Percentiles rank a stretch among this genome's conserved stretches.
Evolutionary conservation across 2,113 vertebrate species (phyloP).

Genomic region (Urocitellus parryii): DNA sequence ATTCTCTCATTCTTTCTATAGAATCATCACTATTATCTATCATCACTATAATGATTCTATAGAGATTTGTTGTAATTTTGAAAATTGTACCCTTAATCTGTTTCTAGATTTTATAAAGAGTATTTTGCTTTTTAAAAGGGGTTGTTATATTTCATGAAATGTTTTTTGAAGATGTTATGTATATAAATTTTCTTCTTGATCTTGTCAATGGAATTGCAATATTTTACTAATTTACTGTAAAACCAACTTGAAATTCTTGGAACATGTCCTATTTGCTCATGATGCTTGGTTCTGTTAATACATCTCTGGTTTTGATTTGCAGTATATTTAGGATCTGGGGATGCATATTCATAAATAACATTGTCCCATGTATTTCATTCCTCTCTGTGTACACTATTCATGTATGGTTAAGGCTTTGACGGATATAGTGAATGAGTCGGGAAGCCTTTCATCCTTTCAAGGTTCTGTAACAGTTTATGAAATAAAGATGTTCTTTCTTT

Average conservation of each 20-base stretch:
- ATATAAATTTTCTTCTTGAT: not conserved
- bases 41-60: not conserved
- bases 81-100: not conserved
- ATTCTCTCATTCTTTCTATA: not conserved
- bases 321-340: not conserved
- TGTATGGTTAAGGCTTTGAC: not conserved
- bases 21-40: no score
- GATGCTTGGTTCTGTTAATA: not conserved
- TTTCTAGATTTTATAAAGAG: no score
- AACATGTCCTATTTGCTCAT: not conserved
- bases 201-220: not conserved
- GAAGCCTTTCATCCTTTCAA: not conserved
- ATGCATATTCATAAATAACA: not conserved
- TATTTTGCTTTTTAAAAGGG: no score
- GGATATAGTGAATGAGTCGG: not conserved
- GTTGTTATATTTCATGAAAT: not conserved
- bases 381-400: not conserved
- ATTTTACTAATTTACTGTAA: not conserved
- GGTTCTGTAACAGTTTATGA: not conserved
- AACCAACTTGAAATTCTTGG: not conserved
- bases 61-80: not conserved
- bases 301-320: not conserved
- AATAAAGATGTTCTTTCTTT: not conserved
- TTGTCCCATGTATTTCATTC: not conserved
- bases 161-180: not conserved